phyloP scores from a whole-genome alignment of 2,797 vertebrate species.

The Orestias chungarensis region DNA sequence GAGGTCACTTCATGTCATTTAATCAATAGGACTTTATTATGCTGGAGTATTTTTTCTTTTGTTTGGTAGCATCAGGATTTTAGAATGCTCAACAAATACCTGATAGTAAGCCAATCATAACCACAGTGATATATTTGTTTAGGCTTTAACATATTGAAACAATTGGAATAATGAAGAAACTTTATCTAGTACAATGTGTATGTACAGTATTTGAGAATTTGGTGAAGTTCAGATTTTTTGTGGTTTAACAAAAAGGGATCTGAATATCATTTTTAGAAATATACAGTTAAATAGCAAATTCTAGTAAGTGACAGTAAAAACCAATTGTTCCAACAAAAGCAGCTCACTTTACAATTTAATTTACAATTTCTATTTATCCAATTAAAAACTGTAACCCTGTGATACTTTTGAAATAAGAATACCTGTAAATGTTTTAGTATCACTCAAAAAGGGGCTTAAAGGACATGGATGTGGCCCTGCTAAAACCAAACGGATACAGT shows the following conservation, averaged over 20 bases:
- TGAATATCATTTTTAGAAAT: too few relatives aligned
- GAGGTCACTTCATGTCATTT: not conserved
- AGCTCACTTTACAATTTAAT: too few relatives aligned
- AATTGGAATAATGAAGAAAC: not conserved
- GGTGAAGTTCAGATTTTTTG: too few relatives aligned
- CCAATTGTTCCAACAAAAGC: too few relatives aligned
- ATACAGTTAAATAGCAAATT: too few relatives aligned
- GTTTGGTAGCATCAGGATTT: not conserved
- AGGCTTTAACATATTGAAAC: not conserved
- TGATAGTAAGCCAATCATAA: not conserved
- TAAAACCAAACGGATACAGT: slow-evolving; percentile 8
- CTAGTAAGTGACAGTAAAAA: too few relatives aligned
- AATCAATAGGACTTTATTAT: not conserved
- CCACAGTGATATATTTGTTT: not conserved
- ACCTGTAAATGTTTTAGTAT: not conserved
- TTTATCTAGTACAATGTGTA: not conserved
- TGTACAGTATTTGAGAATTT: not conserved
- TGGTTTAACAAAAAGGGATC: too few relatives aligned
- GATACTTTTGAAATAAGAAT: slow-evolving; percentile 21
- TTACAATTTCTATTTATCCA: too few relatives aligned
- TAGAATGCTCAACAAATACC: not conserved
- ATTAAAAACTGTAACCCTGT: too few relatives aligned
- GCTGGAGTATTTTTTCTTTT: not conserved
- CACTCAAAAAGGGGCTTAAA: not conserved
- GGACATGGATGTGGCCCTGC: slow-evolving; percentile 13